phyloP scores from a whole-genome alignment of 2,888 invertebrate species.

The Oxycera nigricornis region DNA sequence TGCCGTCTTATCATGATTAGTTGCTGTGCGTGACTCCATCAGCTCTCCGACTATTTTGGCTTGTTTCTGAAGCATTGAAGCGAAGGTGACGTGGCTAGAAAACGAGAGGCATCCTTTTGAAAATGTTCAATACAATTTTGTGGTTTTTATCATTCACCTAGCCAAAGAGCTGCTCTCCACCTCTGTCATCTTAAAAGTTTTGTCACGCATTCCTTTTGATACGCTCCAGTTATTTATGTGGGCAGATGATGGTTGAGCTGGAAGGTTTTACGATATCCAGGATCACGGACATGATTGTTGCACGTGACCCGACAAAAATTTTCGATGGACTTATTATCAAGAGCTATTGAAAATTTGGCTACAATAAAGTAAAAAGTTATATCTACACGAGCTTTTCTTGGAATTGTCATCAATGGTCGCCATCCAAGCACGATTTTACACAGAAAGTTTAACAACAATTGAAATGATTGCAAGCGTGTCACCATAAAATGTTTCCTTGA shows the following conservation, averaged over 20 bases:
- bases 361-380: too few species aligned
- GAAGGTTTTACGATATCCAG: constrained; percentile 8
- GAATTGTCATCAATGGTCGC: too few species aligned
- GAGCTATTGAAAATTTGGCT: too few species aligned
- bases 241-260: neutral
- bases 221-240: constrained; percentile 21
- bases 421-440: too few species aligned
- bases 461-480: too few species aligned
- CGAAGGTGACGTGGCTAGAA: neutral
- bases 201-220: constrained; percentile 16
- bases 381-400: too few species aligned
- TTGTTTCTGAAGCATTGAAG: neutral
- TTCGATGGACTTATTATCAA: too few species aligned
- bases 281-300: neutral
- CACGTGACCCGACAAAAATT: too few species aligned
- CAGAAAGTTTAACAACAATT: too few species aligned
- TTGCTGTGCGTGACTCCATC: too few species aligned
- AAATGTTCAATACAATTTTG: constrained; percentile 26
- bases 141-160: constrained; percentile 17
- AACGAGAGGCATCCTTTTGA: neutral
- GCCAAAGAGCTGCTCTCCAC: neutral
- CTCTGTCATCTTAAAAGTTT: neutral
- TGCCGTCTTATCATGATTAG: too few species aligned
- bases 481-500: too few species aligned
- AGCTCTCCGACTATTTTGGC: neutral